Evolutionary conservation across 1,140 invertebrate genomes (phyloP), one percentile per base, ranked within the genome.

Genomic region (Dryas iulia): DNA sequence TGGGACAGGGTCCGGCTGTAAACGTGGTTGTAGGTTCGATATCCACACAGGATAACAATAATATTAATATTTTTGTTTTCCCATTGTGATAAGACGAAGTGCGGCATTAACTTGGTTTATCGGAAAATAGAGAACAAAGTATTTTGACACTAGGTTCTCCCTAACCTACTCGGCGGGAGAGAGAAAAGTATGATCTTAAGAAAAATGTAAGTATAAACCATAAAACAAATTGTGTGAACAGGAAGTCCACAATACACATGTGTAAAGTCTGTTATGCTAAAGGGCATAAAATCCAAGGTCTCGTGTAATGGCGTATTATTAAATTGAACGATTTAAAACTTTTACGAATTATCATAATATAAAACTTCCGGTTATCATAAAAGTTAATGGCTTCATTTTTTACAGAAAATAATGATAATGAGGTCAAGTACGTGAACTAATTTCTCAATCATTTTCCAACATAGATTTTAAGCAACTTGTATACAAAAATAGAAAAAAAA

Each of bases 211-310:
- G 11, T 14, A 39, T 39, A 39, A 5, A 39, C 11, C 3, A 5
- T 5, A 26, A 63, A 25, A 8, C 47, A 53, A 18, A 53, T 7
- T 57, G n/a, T 14, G 35, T 39, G 35, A 39, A 28, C 54, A 26
- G 24, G 12, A 57, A 28, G 28, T n/a, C n/a, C n/a, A n/a, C n/a
- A n/a, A n/a, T n/a, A n/a, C n/a, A n/a, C n/a, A n/a, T n/a, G n/a
- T 57, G 8, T 18, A 58, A 7, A 21, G 56, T 28, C 56, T 18
- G n/a, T n/a, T n/a, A 30, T 58, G 25, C 26, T 30, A 30, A 58
- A 58, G 56, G 56, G 56, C 56, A 58, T 28, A 28, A 58, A 30
- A 58, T 6, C 7, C 33, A 39, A 39, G 33, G 33, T 39, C 33
- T 39, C n/a, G 33, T 39, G 4, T 4, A 8, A n/a, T n/a, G 33